phyloP scores from a whole-genome alignment of 2,888 invertebrate genomes.

The Andrena bicolor region DNA sequence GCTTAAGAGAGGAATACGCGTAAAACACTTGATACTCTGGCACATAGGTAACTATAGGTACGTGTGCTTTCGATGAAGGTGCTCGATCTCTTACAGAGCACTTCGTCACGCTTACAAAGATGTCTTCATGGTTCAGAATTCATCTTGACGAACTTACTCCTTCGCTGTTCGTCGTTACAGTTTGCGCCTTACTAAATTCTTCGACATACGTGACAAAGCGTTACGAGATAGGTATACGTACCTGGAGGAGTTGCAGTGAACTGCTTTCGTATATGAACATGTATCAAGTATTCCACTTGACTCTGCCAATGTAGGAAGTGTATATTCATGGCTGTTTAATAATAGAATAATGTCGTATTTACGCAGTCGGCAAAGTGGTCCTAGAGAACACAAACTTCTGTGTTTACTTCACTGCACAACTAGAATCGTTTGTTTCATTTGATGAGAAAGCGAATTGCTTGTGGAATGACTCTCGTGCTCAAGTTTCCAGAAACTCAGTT shows the following conservation, averaged over 20 bases:
- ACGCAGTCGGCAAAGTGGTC: constrained; percentile 31
- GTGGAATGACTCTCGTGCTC: constrained; percentile 54
- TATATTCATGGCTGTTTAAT: constrained; percentile 38
- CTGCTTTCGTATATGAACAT: background rate
- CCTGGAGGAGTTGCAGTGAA: background rate
- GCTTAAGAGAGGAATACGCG: background rate
- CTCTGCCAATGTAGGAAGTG: constrained; percentile 10
- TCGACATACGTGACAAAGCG: constrained; percentile 1
- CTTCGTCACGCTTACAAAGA: background rate
- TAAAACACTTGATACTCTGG: background rate
- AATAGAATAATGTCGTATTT: constrained; percentile 49
- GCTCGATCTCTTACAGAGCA: background rate
- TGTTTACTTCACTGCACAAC: constrained; percentile 14
- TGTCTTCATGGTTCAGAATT: background rate
- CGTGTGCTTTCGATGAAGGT: too few species aligned
- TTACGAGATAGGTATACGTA: background rate
- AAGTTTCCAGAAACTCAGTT: constrained; percentile 55
- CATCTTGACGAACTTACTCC: background rate
- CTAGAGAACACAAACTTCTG: background rate
- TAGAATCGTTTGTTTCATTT: constrained; percentile 62
- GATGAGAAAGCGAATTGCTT: constrained; percentile 60
- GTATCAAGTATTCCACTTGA: background rate
- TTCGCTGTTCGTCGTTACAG: background rate
- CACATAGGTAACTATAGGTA: too few species aligned
- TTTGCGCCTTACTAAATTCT: constrained; percentile 8